Evolutionary conservation across 2,888 invertebrate species (phyloP).

Genomic region (Bellardia bayeri): DNA sequence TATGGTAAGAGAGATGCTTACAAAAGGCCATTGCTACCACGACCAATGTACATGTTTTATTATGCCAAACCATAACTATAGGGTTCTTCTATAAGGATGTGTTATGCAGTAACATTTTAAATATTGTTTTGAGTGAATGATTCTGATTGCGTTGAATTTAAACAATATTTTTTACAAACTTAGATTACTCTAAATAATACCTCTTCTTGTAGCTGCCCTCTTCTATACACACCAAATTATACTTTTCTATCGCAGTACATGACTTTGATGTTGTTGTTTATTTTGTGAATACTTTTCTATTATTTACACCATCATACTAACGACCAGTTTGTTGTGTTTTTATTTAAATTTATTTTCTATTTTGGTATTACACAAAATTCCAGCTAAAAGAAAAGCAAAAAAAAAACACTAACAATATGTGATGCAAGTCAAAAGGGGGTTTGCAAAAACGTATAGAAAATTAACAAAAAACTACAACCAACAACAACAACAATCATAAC

Average conservation of each 20-base stretch:
- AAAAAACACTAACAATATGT: slow-evolving; percentile 27
- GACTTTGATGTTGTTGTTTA: slow-evolving; percentile 48
- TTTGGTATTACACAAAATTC: not conserved
- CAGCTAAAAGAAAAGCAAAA: not conserved
- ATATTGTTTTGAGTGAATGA: too few species aligned
- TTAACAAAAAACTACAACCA: slow-evolving; percentile 35
- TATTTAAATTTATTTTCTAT: slow-evolving; percentile 59
- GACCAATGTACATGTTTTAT: slow-evolving; percentile 49
- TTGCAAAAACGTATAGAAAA: slow-evolving; percentile 19
- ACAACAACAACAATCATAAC: not conserved
- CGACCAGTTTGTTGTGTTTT: slow-evolving; percentile 52
- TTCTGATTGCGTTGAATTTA: too few species aligned
- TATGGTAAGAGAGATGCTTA: slow-evolving; percentile 71
- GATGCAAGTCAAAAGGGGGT: slow-evolving; percentile 4
- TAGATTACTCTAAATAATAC: not conserved
- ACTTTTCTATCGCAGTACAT: slow-evolving; percentile 28
- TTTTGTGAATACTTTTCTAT: slow-evolving; percentile 39
- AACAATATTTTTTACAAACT: too few species aligned
- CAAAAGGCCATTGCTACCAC: slow-evolving; percentile 63
- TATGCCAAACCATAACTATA: slow-evolving; percentile 14
- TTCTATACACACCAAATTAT: slow-evolving; percentile 30
- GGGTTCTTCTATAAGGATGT: not conserved
- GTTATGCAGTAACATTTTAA: not conserved
- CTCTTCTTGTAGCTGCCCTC: not conserved
- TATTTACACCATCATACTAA: slow-evolving; percentile 57